Evolutionary conservation across 1,140 invertebrate species (phyloP), one percentile per base, ranked within the genome.

Genomic region (Nasonia giraulti): DNA sequence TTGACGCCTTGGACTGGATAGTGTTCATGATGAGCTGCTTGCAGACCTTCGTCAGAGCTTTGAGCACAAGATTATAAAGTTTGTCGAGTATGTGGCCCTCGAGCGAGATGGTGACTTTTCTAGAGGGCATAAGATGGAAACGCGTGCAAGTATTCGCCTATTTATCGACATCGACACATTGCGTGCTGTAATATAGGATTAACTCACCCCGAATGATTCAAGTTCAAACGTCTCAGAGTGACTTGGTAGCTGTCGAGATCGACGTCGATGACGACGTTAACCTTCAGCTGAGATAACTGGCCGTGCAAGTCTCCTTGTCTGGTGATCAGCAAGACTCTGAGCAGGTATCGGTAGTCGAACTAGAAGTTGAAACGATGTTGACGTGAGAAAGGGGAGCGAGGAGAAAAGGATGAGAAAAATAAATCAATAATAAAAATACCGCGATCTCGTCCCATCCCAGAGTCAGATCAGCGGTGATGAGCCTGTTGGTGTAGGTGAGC

Each of bases 371-470:
- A 27, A 27, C 1, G 27, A 27, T 27, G 1, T 27, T 2, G 27
- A 27, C 2, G 27, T 27, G 27, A 1, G 27, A 27, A 27, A 27
- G 27, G 27, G 1, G 27, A 27, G 27, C 27, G 27, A 27, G 27
- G 27, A 27, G 27, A 0, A 27, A 27, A 27, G 27, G 1, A 27
- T 27, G 27, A 27, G 1, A 27, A 27, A 27, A 1, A 27, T 27
- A 27, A 27, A 27, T 27, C 1, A 27, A 27, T 27, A 27, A 27
- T 27, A 27, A 27, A 27, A 27, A 27, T 27, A 27, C 27, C 2
- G 83, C 69, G 2, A 90, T 71, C 11, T 80, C 20, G 0, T 90
- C 66, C 79, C 88, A 90, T 81, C 85, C 87, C 2, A 91, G n/a
- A 47, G 69, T 81, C 7, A 87, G 27, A 77, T 91, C 86, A 3